Evolutionary conservation across 2,113 vertebrate genomes (phyloP).

Genomic region (Bucco capensis): DNA sequence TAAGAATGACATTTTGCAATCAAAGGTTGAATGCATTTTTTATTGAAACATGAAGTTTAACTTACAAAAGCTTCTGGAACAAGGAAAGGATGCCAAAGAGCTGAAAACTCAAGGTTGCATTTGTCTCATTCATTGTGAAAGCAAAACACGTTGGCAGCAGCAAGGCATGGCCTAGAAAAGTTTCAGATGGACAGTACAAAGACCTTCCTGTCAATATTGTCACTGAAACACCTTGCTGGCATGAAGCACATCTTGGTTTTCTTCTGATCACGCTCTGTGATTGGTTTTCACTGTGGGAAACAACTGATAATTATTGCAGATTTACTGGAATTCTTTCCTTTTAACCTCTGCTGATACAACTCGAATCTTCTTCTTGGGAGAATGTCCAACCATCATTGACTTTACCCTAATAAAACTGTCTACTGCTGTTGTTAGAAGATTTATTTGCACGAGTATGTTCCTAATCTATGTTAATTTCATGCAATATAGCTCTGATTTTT

Average conservation of each 20-base stretch:
- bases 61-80: slow-evolving; percentile 79
- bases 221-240: slow-evolving; percentile 38
- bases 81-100: slow-evolving; percentile 57
- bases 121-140: slow-evolving; percentile 68
- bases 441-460: slow-evolving; percentile 59
- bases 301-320: slow-evolving; percentile 2
- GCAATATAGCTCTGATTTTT: slow-evolving; percentile 61
- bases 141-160: slow-evolving; percentile 50
- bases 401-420: slow-evolving; percentile 42
- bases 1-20: slow-evolving; percentile 47
- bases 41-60: slow-evolving; percentile 75
- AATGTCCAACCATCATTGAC: slow-evolving; percentile 22
- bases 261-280: not conserved
- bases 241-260: not conserved
- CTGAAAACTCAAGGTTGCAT: slow-evolving; percentile 51
- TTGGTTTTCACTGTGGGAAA: slow-evolving; percentile 21
- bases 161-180: slow-evolving; percentile 28
- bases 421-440: slow-evolving; percentile 38
- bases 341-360: not conserved
- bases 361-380: slow-evolving; percentile 8
- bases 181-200: slow-evolving; percentile 41
- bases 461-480: slow-evolving; percentile 69
- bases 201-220: slow-evolving; percentile 25
- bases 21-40: slow-evolving; percentile 55
- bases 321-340: not conserved